Conservation (phyloP, 2,888 invertebrate genomes). For the Eristalinus sepulchralis region DNA sequence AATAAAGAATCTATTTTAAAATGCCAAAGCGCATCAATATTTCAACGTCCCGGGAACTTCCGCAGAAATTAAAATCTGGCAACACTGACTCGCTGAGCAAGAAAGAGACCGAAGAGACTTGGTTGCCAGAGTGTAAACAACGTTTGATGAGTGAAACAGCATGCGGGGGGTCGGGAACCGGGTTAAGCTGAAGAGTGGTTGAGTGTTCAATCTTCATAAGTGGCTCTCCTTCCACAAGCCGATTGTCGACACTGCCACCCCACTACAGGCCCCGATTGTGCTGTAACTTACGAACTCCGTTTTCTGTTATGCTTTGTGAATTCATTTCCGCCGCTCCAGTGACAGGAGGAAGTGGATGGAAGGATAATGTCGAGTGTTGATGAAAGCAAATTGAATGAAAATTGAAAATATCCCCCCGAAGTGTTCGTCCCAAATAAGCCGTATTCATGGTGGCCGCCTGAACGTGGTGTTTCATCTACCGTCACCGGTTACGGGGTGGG, state of each 20-base stretch:
- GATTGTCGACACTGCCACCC: not conserved
- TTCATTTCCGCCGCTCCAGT: conserved; percentile 33
- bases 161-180: conserved; percentile 45
- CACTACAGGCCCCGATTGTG: not conserved
- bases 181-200: conserved; percentile 54
- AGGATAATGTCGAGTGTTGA: conserved; percentile 43
- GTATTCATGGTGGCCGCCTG: conserved; percentile 27
- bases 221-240: conserved; percentile 7
- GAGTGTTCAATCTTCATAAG: conserved; percentile 51
- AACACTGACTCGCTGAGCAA: not conserved
- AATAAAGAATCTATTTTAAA: no score
- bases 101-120: not conserved
- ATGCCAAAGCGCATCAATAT: no score
- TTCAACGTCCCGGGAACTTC: no score
- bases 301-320: conserved; percentile 37
- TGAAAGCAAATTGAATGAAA: conserved; percentile 61
- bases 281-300: conserved; percentile 16
- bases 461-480: not conserved
- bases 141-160: conserved; percentile 17
- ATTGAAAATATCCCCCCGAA: conserved; percentile 36
- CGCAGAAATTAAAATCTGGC: no score
- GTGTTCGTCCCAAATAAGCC: conserved; percentile 50
- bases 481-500: conserved; percentile 18
- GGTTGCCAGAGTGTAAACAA: conserved; percentile 35
- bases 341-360: conserved; percentile 8